Percentiles rank a stretch among this genome's conserved stretches.
Evolutionary conservation across 1,140 invertebrate species (phyloP).

Genomic region (Drosophila sechellia): DNA sequence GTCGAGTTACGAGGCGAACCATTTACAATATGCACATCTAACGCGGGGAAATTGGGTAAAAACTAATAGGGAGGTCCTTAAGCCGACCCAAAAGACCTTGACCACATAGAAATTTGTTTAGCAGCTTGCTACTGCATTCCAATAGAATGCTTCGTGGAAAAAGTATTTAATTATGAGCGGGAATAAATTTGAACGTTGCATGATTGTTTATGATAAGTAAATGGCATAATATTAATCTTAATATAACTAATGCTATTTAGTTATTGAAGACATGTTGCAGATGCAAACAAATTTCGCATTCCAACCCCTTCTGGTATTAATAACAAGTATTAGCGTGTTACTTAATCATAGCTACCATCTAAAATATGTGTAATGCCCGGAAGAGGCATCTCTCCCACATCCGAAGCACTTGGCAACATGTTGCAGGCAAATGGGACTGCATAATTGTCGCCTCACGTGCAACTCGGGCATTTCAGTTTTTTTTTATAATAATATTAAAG

Average conservation of each 20-base stretch:
- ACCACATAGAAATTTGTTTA: conserved; percentile 21
- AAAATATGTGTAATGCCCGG: conserved; percentile 31
- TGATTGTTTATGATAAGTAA: no score
- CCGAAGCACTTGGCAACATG: conserved; percentile 41
- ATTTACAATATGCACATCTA: conserved; percentile 46
- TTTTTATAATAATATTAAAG: neutral
- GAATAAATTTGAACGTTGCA: neutral
- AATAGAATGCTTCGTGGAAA: neutral
- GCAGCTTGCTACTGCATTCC: conserved; percentile 7
- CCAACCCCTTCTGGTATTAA: conserved; percentile 9
- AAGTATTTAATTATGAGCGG: conserved; percentile 13
- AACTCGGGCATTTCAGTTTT: conserved; percentile 53
- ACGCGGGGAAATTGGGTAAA: conserved; percentile 1
- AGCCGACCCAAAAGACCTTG: conserved; percentile 5
- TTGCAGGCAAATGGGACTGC: conserved; percentile 35
- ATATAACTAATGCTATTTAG: neutral
- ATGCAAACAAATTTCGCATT: no score
- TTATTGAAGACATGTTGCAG: no score
- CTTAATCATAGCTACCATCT: conserved; percentile 34
- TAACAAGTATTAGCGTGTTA: conserved; percentile 33
- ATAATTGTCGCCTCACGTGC: conserved; percentile 77
- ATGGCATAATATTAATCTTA: no score
- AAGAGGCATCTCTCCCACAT: conserved; percentile 41
- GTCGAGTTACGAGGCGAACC: conserved; percentile 45
- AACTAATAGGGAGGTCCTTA: neutral